These are phyloP conservation scores for Pseudochirops corinnae DNA, from an alignment of 2,797 vertebrate genomes.

Conservation along the genomic window DNA sequence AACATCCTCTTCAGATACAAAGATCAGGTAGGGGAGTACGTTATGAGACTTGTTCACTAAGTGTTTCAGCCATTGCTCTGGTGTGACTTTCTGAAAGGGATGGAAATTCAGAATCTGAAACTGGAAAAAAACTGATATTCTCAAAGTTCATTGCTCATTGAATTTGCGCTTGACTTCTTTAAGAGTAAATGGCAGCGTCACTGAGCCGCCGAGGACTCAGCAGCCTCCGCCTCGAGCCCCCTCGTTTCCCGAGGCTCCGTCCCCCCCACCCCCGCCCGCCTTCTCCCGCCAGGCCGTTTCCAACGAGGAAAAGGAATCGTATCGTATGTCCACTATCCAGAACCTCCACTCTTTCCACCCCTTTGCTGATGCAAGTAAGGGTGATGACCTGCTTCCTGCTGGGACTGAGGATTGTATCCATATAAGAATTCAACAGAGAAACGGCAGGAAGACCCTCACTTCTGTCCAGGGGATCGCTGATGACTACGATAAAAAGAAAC, in stretches of 20 bases:
- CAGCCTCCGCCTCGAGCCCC: too few relatives aligned
- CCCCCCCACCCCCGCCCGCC: constrained; percentile 66
- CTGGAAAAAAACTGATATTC: not conserved
- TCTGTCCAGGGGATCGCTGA: too few relatives aligned
- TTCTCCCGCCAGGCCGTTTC: constrained; percentile 83
- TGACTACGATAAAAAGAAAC: too few relatives aligned
- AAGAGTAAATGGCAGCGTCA: not conserved
- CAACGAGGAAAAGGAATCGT: constrained; percentile 94
- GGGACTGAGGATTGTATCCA: too few relatives aligned
- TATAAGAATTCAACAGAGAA: too few relatives aligned
- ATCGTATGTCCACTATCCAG: constrained; percentile 99
- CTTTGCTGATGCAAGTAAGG: too few relatives aligned
- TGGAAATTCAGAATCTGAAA: not conserved
- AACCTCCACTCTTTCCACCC: constrained; percentile 94
- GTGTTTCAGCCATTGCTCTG: not conserved
- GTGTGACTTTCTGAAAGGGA: not conserved
- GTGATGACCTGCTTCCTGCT: too few relatives aligned
- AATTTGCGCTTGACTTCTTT: not conserved
- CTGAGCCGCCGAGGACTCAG: too few relatives aligned
- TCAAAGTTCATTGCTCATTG: not conserved
- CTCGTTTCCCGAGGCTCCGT: too few relatives aligned
- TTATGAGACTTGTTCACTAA: constrained; percentile 50
- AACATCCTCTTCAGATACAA: fast-evolving
- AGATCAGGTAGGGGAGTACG: not conserved
- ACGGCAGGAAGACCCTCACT: too few relatives aligned